Evolutionary conservation across 2,888 invertebrate genomes (phyloP).

Genomic region (Fragum fragum): DNA sequence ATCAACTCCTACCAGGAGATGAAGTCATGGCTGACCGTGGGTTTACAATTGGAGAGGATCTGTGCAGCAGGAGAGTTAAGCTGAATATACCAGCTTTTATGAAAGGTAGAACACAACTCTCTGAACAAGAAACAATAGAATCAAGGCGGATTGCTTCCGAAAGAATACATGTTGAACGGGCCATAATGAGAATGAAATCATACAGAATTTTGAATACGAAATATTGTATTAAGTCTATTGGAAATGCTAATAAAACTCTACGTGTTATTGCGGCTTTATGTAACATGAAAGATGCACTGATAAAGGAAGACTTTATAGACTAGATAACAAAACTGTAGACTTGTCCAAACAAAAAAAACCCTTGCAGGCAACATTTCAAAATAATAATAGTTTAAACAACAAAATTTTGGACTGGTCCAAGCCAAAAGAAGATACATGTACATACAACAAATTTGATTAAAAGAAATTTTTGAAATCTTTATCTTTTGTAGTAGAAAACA

Average conservation of each 20-base stretch:
- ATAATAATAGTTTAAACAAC: too few species aligned
- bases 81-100: slow-evolving; percentile 23
- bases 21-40: slow-evolving; percentile 26
- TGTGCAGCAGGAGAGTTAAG: slow-evolving; percentile 15
- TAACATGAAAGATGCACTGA: slow-evolving; percentile 29
- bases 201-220: slow-evolving; percentile 17
- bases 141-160: slow-evolving; percentile 7
- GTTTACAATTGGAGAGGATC: slow-evolving; percentile 14
- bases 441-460: too few species aligned
- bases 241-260: slow-evolving; percentile 17
- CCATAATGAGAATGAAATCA: slow-evolving; percentile 48
- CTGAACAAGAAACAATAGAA: slow-evolving; percentile 16
- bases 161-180: slow-evolving; percentile 52
- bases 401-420: too few species aligned
- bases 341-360: too few species aligned
- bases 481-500: too few species aligned
- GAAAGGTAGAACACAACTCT: slow-evolving; percentile 18
- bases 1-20: slow-evolving; percentile 17
- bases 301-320: slow-evolving; percentile 15
- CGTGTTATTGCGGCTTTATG: slow-evolving; percentile 31
- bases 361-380: too few species aligned
- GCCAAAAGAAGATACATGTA: too few species aligned
- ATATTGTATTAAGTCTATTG: background rate
- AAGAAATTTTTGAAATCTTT: too few species aligned
- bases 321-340: too few species aligned